phyloP scores from a whole-genome alignment of 2,888 invertebrate species.

The Zaprionus bogoriensis region DNA sequence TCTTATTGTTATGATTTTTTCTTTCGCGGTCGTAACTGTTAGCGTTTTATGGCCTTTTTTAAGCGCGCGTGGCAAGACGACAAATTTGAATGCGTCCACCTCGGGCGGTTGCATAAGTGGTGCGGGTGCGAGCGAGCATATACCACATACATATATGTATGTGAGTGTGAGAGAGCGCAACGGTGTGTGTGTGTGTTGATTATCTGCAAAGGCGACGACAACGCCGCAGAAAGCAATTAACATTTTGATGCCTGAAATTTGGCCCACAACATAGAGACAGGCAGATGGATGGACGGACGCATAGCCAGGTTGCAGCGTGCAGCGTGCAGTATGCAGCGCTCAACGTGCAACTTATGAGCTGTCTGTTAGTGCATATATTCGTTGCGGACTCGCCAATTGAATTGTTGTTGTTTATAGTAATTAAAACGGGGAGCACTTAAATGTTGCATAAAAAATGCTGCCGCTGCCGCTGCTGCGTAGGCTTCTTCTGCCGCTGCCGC shows the following conservation, averaged over 20 bases:
- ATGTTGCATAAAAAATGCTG: conserved; percentile 70
- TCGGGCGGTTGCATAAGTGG: conserved; percentile 35
- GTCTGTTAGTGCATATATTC: conserved; percentile 37
- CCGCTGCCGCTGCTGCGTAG: conserved; percentile 8
- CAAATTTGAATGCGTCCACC: conserved; percentile 29
- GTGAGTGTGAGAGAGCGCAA: background rate
- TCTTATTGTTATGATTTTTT: background rate
- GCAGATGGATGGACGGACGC: background rate
- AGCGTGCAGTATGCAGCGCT: conserved; percentile 4
- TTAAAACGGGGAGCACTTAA: conserved; percentile 70
- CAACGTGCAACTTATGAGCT: conserved; percentile 45
- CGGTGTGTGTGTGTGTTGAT: conserved; percentile 26
- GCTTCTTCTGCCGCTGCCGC: background rate
- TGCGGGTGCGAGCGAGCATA: background rate
- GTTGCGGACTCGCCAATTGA: conserved; percentile 47
- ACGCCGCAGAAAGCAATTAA: conserved; percentile 65
- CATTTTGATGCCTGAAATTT: conserved; percentile 65
- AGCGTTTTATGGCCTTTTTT: conserved; percentile 54
- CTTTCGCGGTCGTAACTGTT: conserved; percentile 25
- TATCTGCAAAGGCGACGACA: conserved; percentile 30
- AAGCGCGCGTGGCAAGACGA: conserved; percentile 38
- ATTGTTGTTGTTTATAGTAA: conserved; percentile 68
- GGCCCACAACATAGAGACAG: conserved; percentile 27
- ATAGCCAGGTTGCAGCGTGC: conserved; percentile 11
- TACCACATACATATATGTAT: too few species aligned